A percentile compares a stretch with the other conserved stretches of the same genome.
These are phyloP conservation scores for Keiferia lycopersicella DNA, from an alignment of 2,888 invertebrate species.

Conservation along the genomic window DNA sequence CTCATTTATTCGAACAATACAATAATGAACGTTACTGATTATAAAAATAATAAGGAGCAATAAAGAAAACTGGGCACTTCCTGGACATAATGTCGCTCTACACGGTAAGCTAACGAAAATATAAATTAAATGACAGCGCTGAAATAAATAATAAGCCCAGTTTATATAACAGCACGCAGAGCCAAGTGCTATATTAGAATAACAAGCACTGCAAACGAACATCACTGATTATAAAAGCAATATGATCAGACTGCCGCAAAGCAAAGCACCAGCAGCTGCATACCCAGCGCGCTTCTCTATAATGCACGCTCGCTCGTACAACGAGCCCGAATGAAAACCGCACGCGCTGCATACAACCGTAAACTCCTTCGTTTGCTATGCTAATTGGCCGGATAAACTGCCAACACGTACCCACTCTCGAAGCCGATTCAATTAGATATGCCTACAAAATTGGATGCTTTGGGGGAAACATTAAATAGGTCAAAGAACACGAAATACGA, in stretches of 20 bases:
- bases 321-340: constrained; percentile 54
- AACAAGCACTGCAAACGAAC: constrained; percentile 10
- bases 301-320: constrained; percentile 52
- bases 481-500: constrained; percentile 21
- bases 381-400: constrained; percentile 64
- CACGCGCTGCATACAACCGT: constrained; percentile 44
- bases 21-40: too few species aligned
- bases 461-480: constrained; percentile 23
- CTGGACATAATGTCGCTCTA: neutral
- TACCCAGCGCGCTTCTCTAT: constrained; percentile 41
- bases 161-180: neutral
- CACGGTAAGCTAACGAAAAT: neutral
- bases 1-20: too few species aligned
- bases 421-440: constrained; percentile 58
- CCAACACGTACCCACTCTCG: constrained; percentile 45
- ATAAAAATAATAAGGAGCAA: too few species aligned
- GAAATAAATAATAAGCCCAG: neutral
- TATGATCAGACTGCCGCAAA: constrained; percentile 33
- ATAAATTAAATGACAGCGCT: neutral
- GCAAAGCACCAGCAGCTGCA: constrained; percentile 43
- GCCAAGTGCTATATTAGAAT: neutral
- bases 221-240: constrained; percentile 23
- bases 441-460: constrained; percentile 38
- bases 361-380: constrained; percentile 62
- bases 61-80: too few species aligned